These are phyloP conservation scores for Ciconia stormi DNA, from an alignment of 2,113 vertebrate species.

Conservation along the genomic window DNA sequence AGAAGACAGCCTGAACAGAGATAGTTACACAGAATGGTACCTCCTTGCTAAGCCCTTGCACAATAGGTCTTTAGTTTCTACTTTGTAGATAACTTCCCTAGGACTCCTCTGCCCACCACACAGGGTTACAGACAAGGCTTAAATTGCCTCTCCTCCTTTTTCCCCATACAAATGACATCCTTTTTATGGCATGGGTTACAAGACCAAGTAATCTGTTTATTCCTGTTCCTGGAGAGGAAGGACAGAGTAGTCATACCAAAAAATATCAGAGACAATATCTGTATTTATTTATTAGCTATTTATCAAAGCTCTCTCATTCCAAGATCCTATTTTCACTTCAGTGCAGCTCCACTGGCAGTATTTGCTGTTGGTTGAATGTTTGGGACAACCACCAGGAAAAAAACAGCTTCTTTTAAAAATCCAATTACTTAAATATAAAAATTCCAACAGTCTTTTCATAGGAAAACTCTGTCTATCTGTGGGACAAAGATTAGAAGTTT, in stretches of 20 bases:
- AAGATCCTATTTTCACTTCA: background rate
- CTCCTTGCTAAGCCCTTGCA: background rate
- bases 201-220: background rate
- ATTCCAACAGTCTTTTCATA: background rate
- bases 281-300: background rate
- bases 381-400: background rate
- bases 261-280: background rate
- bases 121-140: background rate
- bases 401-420: background rate
- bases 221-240: background rate
- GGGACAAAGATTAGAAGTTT: background rate
- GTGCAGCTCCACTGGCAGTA: background rate
- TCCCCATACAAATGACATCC: background rate
- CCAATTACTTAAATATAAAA: background rate
- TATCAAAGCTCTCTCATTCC: background rate
- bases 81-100: background rate
- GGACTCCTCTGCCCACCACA: background rate
- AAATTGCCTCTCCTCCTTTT: background rate
- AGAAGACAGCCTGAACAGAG: background rate
- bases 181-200: background rate
- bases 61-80: background rate
- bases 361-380: background rate
- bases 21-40: background rate
- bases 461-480: background rate
- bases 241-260: background rate